phyloP scores from a whole-genome alignment of 1,140 invertebrate species.

The Phymorhynchus buccinoides region DNA sequence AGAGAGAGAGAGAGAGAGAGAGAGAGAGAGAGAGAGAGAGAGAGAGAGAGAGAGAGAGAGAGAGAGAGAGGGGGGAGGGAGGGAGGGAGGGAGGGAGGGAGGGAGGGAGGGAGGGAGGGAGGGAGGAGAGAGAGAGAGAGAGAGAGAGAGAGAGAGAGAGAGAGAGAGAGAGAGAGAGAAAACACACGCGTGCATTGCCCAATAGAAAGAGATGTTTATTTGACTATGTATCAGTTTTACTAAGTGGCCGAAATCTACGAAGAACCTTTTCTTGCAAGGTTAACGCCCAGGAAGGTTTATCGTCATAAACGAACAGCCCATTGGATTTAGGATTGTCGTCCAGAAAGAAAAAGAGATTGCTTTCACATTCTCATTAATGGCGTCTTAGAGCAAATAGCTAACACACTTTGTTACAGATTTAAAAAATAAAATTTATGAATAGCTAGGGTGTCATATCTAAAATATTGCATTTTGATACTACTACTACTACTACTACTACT shows the following conservation, averaged over 20 bases:
- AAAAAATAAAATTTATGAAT: too few species aligned
- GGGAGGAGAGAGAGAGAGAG: background rate
- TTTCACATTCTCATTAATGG: too few species aligned
- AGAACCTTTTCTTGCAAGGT: too few species aligned
- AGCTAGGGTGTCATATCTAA: background rate
- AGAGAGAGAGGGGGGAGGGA: background rate
- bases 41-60: background rate
- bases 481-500: background rate
- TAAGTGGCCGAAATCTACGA: too few species aligned
- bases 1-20: background rate
- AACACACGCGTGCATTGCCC: background rate
- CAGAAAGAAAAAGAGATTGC: too few species aligned
- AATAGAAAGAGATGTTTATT: background rate
- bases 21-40: background rate
- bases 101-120: background rate
- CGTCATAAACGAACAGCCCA: too few species aligned
- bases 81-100: background rate
- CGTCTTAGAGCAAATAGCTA: too few species aligned
- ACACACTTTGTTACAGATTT: too few species aligned
- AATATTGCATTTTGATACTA: conserved; percentile 15
- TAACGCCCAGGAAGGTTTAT: too few species aligned
- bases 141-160: background rate
- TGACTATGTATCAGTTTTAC: too few species aligned
- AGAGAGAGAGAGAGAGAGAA: background rate
- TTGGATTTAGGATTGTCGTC: too few species aligned